These are phyloP conservation scores for Pteropus alecto DNA, from an alignment of 2,113 vertebrate genomes.

Conservation along the genomic window DNA sequence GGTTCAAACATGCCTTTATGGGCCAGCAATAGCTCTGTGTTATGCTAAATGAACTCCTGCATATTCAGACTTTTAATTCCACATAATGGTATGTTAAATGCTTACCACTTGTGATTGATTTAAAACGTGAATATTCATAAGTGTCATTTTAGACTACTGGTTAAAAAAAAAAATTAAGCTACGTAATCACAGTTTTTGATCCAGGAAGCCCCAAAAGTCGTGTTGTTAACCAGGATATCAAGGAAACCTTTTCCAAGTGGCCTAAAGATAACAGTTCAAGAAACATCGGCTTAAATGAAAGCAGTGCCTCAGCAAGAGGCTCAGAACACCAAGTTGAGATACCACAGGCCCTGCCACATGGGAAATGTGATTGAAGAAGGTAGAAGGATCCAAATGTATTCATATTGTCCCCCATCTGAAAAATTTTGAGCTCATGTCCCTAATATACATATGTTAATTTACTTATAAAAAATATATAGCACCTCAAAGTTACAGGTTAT, in stretches of 20 bases:
- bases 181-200: background rate
- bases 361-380: background rate
- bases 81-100: background rate
- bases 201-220: background rate
- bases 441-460: background rate
- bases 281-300: background rate
- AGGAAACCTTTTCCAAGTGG: background rate
- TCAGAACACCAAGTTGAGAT: background rate
- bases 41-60: background rate
- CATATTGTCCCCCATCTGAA: background rate
- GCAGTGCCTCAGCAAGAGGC: background rate
- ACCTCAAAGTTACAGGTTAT: background rate
- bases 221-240: background rate
- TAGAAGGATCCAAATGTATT: background rate
- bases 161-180: background rate
- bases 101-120: background rate
- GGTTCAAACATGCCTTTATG: background rate
- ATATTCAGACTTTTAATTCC: background rate
- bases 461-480: background rate
- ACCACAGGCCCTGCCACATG: fast-evolving
- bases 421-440: background rate
- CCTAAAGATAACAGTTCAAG: background rate
- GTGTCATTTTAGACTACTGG: background rate
- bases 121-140: background rate
- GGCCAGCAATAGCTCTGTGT: background rate